Evolutionary conservation across 1,140 invertebrate genomes (phyloP).

Genomic region (Sinonovacula constricta): DNA sequence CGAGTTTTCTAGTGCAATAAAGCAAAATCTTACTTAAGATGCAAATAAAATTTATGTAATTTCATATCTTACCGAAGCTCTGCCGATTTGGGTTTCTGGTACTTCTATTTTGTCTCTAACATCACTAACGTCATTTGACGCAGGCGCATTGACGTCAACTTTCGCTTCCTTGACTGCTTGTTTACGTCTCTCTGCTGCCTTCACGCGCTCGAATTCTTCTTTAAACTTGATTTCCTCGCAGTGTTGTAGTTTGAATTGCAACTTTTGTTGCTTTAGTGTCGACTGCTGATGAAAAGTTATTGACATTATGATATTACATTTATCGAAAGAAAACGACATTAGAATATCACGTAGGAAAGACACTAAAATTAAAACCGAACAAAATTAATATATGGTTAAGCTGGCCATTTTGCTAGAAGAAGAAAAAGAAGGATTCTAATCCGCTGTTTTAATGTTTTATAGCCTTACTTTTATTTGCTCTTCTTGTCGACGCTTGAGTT

Average conservation of each 20-base stretch:
- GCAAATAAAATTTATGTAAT: not conserved
- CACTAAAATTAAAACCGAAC: not conserved
- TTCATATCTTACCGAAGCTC: not conserved
- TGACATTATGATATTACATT: not conserved
- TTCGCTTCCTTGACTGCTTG: too few relatives aligned
- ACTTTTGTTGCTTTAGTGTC: not conserved
- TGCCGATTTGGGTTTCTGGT: not conserved
- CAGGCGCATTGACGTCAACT: not conserved
- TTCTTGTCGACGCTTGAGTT: not conserved
- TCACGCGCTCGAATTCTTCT: slow-evolving; percentile 4
- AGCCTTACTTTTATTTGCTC: not conserved
- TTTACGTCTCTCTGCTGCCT: not conserved
- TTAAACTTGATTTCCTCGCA: slow-evolving; percentile 10
- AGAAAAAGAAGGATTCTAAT: not conserved
- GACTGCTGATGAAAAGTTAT: not conserved
- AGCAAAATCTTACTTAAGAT: not conserved
- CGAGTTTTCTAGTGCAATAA: not conserved
- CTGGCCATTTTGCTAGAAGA: too few relatives aligned
- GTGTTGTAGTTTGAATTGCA: slow-evolving; percentile 27
- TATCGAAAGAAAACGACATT: not conserved
- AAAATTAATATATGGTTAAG: not conserved
- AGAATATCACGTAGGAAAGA: not conserved
- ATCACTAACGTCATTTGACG: not conserved
- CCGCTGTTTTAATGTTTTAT: not conserved
- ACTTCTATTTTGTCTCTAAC: not conserved